Conservation (phyloP, 64 coral and sea anemone genomes). For the Stichodactyla helianthus region DNA sequence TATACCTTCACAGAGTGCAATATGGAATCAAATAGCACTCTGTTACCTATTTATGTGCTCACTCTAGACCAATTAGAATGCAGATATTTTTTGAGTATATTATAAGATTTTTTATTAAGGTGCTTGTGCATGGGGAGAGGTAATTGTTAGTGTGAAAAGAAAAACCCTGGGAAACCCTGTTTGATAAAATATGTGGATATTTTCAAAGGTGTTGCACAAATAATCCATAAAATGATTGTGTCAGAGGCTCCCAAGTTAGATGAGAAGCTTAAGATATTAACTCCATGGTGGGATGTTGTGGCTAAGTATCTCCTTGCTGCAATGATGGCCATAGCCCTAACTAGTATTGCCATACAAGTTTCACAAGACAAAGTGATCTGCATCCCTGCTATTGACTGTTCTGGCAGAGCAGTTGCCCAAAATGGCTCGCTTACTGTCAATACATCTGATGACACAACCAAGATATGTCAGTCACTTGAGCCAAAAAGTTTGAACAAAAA, state of each 20-base stretch:
- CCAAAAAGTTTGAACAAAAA: neutral
- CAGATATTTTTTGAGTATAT: too few species aligned
- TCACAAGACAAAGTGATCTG: conserved; percentile 16
- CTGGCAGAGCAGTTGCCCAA: neutral
- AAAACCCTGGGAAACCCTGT: too few species aligned
- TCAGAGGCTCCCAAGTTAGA: neutral
- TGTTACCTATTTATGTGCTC: too few species aligned
- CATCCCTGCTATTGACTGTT: conserved; percentile 27
- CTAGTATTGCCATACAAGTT: neutral
- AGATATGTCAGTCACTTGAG: neutral
- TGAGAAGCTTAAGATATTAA: neutral
- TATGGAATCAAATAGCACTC: too few species aligned
- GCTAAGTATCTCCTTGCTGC: neutral
- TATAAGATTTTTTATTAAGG: too few species aligned
- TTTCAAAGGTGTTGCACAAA: neutral
- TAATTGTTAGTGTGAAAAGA: too few species aligned
- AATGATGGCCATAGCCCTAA: neutral
- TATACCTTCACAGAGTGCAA: too few species aligned
- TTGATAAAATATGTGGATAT: neutral
- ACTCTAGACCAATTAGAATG: too few species aligned
- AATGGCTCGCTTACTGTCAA: neutral
- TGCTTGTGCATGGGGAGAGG: too few species aligned
- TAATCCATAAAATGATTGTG: neutral
- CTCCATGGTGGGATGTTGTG: conserved; percentile 23
- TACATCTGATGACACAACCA: neutral